Evolutionary conservation across 2,113 vertebrate genomes (phyloP).

Genomic region (Crotalus tigris): DNA sequence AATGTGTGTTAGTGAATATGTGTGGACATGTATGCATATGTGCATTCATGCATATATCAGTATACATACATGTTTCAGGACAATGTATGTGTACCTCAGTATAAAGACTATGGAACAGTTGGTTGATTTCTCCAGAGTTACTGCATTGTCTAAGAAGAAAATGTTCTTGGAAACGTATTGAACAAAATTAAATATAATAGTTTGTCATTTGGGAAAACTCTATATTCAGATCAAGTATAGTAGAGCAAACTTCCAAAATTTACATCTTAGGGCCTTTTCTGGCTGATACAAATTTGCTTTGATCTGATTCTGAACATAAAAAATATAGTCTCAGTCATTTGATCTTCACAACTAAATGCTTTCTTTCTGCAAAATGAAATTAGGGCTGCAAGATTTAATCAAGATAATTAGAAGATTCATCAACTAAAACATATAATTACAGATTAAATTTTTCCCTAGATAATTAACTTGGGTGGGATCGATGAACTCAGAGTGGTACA

Average conservation of each 20-base stretch:
- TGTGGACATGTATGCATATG: neutral
- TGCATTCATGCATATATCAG: neutral
- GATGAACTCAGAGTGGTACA: neutral
- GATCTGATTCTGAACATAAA: neutral
- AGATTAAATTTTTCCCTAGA: neutral
- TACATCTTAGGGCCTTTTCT: neutral
- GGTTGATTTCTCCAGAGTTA: accelerated
- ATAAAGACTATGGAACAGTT: neutral
- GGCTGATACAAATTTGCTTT: neutral
- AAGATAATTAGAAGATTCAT: constrained; percentile 18
- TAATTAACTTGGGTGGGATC: neutral
- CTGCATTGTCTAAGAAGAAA: accelerated
- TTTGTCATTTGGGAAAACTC: accelerated
- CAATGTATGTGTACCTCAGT: neutral
- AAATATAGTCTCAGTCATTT: constrained; percentile 9
- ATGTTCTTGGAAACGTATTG: neutral
- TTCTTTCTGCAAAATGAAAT: constrained; percentile 9
- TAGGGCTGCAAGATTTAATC: constrained; percentile 2
- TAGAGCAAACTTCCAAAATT: neutral
- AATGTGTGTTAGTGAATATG: neutral
- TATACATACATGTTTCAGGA: neutral
- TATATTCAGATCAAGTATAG: accelerated
- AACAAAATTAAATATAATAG: neutral
- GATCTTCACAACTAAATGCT: neutral
- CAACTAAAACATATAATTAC: constrained; percentile 7